Percentiles rank a stretch among this genome's conserved stretches.
Evolutionary conservation across 1,140 invertebrate genomes (phyloP).

Genomic region (Bombus consobrinus): DNA sequence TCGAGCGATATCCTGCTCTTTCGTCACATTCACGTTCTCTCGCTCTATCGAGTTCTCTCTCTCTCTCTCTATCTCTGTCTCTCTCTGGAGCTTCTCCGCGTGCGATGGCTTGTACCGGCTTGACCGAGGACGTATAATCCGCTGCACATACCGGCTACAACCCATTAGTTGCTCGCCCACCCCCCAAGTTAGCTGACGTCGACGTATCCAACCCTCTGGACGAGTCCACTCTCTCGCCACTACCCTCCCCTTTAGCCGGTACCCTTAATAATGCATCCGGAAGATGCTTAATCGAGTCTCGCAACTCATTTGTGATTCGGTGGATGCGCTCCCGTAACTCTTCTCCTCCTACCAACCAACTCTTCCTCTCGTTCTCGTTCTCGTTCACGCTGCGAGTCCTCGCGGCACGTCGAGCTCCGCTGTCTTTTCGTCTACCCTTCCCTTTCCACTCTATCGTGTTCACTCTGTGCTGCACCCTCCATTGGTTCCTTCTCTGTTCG

Average conservation of each 20-base stretch:
- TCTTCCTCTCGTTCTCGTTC: neutral
- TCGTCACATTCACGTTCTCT: neutral
- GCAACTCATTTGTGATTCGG: conserved; percentile 71
- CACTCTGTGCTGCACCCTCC: neutral
- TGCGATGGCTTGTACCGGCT: conserved; percentile 59
- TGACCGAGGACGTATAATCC: conserved; percentile 69
- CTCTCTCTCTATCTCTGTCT: neutral
- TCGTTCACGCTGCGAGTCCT: neutral
- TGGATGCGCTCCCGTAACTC: conserved; percentile 50
- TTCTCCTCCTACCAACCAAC: neutral
- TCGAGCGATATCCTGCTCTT: neutral
- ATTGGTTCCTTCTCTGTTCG: neutral
- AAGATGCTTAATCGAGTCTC: conserved; percentile 67
- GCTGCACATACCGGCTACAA: conserved; percentile 67
- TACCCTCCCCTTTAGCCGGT: conserved; percentile 46
- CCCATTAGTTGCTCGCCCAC: conserved; percentile 62
- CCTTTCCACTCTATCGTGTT: too few relatives aligned
- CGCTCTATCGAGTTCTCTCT: neutral
- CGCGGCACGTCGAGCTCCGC: conserved; percentile 4
- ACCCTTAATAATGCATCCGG: conserved; percentile 67
- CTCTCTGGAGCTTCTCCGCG: conserved; percentile 37
- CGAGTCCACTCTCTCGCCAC: conserved; percentile 29
- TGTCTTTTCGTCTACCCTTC: conserved; percentile 9
- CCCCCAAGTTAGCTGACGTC: neutral
- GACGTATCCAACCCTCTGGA: conserved; percentile 21